Conservation (phyloP, 2,888 invertebrate genomes). For the Adelphocoris suturalis region DNA sequence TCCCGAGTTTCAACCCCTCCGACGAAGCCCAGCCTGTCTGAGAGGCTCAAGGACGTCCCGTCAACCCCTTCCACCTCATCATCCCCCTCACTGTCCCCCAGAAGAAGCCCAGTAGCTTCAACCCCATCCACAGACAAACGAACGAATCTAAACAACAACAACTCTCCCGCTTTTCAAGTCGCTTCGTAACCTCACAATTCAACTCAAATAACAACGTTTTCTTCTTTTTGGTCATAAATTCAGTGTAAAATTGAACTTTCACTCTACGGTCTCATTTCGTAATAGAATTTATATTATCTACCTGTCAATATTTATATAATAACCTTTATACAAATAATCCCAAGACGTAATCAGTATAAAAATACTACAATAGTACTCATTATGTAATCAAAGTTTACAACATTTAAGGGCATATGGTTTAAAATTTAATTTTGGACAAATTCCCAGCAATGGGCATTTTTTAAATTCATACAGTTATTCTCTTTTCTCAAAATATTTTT, state of each 20-base stretch:
- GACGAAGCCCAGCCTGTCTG: neutral
- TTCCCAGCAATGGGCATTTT: no score
- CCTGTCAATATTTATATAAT: neutral
- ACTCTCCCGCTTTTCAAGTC: slow-evolving; percentile 63
- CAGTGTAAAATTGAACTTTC: neutral
- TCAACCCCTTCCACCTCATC: slow-evolving; percentile 48
- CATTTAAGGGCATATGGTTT: neutral
- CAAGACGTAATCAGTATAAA: neutral
- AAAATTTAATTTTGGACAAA: no score
- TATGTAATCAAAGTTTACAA: neutral
- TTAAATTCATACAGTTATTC: no score
- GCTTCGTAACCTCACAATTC: slow-evolving; percentile 54
- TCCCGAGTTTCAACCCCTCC: slow-evolving; percentile 23
- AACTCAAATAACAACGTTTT: neutral
- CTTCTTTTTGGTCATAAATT: neutral
- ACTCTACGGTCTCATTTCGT: slow-evolving; percentile 16
- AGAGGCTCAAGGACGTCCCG: slow-evolving; percentile 32
- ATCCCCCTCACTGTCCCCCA: slow-evolving; percentile 50
- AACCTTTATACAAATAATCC: slow-evolving; percentile 15
- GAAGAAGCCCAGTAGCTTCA: slow-evolving; percentile 37
- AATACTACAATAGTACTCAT: neutral
- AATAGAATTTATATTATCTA: neutral
- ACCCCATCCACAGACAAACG: slow-evolving; percentile 40
- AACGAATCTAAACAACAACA: slow-evolving; percentile 60
- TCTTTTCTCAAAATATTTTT: no score